Base-by-base conservation (phyloP, 2,797 vertebrate genomes). In the Hippoglossus hippoglossus region DNA sequence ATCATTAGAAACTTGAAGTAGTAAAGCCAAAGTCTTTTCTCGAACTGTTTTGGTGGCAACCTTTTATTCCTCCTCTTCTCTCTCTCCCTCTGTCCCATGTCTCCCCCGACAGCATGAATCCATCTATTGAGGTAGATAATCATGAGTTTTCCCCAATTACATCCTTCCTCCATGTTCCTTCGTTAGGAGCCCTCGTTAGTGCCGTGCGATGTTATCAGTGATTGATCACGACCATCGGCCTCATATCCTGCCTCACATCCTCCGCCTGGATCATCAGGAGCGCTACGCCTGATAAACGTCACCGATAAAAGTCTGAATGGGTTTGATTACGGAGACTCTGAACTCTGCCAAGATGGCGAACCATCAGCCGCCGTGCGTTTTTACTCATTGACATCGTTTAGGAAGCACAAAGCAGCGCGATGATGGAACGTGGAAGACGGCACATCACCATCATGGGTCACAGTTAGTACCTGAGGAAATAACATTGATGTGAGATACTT, bases 221-320 rank as follows among this genome's bases (percentile, higher is more conserved):
- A 86, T 85, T 84, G 82, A 89, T 90, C 73, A 49, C 65, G 63
- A 56, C 81, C 79, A 60, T 82, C 84, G 67, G 79, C 70, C 79
- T 86, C 81, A 68, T 77, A 87, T 91, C 88, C 85, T 76, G 69
- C 47, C 83, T 79, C 67, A 3, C 24, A 80, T 90, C 87, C 87
- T 84, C 73, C 66, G 22, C 65, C 80, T 78, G 34, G 77, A 88
- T 83, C 77, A 87, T 81, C 62, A 61, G 68, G 66, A 64, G 80
- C 67, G 36, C 71, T 28, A 25, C 63, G 71, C 64, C 71, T 18
- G 89, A 93, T 89, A 76, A 91, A 80, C 82, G 69, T 31, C 65
- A 4, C 76, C 55, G 89, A 90, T 88, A 84, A 83, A 84, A 34
- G 53, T 58, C 79, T 73, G 66, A 81, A 75, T 72, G 63, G 79